Evolutionary conservation across 2,113 vertebrate species (phyloP).

Genomic region (Panurus biarmicus): DNA sequence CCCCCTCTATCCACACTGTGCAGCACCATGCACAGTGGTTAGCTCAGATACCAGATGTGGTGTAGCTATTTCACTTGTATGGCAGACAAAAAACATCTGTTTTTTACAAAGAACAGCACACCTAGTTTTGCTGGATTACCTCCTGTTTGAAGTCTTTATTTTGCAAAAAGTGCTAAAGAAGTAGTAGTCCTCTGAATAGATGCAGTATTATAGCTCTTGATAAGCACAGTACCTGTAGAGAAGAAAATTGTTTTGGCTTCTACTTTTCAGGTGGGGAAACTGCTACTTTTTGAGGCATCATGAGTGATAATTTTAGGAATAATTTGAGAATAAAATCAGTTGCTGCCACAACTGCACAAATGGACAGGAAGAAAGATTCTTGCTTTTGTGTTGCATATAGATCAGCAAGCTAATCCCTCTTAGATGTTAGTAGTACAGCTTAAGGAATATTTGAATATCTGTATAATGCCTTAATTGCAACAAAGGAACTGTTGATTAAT

Average conservation of each 20-base stretch:
- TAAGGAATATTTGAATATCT: not conserved
- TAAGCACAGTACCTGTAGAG: not conserved
- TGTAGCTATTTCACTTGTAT: not conserved
- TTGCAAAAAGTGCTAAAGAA: not conserved
- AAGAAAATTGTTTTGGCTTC: not conserved
- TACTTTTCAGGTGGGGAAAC: not conserved
- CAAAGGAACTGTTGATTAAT: not conserved
- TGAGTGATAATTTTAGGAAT: not conserved
- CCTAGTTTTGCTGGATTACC: not conserved
- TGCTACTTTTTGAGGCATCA: not conserved
- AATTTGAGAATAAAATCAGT: not conserved
- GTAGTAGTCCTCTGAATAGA: not conserved
- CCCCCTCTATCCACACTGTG: fast-evolving
- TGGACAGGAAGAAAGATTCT: not conserved
- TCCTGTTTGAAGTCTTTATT: not conserved
- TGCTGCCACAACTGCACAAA: not conserved
- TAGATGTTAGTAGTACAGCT: not conserved
- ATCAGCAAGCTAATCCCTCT: not conserved
- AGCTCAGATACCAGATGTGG: not conserved
- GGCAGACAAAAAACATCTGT: not conserved
- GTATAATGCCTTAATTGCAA: not conserved
- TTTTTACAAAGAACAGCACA: not conserved
- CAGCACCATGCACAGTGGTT: not conserved
- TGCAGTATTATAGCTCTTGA: not conserved
- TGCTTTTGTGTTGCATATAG: not conserved